phyloP scores from a whole-genome alignment of 2,797 vertebrate genomes.

The Hylomyscus alleni region DNA sequence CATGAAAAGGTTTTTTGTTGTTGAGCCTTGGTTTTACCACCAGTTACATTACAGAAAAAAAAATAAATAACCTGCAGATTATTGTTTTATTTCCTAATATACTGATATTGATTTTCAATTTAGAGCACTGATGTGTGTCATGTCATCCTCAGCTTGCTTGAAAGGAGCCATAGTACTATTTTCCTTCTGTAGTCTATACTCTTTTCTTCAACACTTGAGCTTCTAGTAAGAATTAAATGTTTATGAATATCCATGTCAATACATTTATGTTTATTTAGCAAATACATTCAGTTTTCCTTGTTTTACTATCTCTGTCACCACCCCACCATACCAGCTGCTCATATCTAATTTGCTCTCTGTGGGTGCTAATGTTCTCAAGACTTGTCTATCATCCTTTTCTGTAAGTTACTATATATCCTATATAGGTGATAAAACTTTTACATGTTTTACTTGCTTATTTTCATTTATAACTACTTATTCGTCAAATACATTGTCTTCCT shows the following conservation, averaged over 20 bases:
- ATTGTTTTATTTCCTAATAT: not conserved
- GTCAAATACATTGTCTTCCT: slow-evolving; percentile 53
- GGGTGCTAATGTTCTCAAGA: not conserved
- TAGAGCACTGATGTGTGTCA: not conserved
- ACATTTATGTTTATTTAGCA: slow-evolving; percentile 14
- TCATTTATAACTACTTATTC: slow-evolving; percentile 49
- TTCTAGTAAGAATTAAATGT: not conserved
- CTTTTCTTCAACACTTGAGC: not conserved
- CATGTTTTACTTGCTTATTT: not conserved
- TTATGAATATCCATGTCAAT: not conserved
- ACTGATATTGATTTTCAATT: not conserved
- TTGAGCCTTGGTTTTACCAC: not conserved
- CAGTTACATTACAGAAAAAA: not conserved
- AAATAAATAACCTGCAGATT: not conserved
- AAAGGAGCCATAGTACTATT: not conserved
- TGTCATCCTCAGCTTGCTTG: not conserved
- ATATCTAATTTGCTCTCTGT: not conserved
- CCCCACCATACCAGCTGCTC: not conserved
- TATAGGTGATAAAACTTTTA: not conserved
- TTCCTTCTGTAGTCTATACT: not conserved
- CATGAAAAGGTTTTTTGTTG: not conserved
- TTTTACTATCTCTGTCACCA: not conserved
- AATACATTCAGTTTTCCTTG: not conserved
- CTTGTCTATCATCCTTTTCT: not conserved
- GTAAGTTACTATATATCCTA: slow-evolving; percentile 6